Conservation (phyloP, 2,113 vertebrate species). For the Sphaerodactylus townsendi region DNA sequence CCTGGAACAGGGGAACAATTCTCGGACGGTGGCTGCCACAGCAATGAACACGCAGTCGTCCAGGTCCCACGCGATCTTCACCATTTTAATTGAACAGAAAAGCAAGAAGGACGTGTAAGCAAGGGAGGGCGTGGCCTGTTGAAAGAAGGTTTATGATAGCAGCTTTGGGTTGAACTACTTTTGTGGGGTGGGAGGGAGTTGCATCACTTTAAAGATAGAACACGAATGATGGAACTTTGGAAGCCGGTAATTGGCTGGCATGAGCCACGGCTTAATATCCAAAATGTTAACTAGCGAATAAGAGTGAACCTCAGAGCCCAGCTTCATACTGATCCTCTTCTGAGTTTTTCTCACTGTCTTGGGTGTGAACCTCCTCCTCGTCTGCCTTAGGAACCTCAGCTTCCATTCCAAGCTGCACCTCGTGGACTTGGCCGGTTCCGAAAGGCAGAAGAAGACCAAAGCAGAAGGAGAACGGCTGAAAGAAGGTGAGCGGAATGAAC, state of each 20-base stretch:
- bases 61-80: slow-evolving; percentile 96
- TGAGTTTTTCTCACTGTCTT: not conserved
- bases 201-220: not conserved
- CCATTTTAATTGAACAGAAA: slow-evolving; percentile 89
- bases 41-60: slow-evolving; percentile 97
- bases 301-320: not conserved
- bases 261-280: not conserved
- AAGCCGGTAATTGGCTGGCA: not conserved
- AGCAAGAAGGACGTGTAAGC: slow-evolving; percentile 87
- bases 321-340: not conserved
- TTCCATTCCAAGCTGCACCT: slow-evolving; percentile 90
- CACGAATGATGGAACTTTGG: not conserved
- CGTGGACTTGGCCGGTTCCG: slow-evolving; percentile 95
- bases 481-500: slow-evolving; percentile 82
- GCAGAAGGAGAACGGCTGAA: slow-evolving; percentile 94
- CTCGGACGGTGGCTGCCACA: slow-evolving; percentile 89
- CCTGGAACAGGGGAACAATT: slow-evolving; percentile 90
- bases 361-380: fast-evolving
- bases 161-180: too few species aligned
- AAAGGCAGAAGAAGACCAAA: slow-evolving; percentile 97
- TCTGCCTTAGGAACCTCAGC: slow-evolving; percentile 64
- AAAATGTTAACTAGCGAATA: fast-evolving
- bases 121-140: not conserved
- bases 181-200: too few species aligned
- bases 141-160: not conserved